These are phyloP conservation scores for Drosophila murphyi DNA, from an alignment of 1,140 invertebrate species.

Conservation along the genomic window DNA sequence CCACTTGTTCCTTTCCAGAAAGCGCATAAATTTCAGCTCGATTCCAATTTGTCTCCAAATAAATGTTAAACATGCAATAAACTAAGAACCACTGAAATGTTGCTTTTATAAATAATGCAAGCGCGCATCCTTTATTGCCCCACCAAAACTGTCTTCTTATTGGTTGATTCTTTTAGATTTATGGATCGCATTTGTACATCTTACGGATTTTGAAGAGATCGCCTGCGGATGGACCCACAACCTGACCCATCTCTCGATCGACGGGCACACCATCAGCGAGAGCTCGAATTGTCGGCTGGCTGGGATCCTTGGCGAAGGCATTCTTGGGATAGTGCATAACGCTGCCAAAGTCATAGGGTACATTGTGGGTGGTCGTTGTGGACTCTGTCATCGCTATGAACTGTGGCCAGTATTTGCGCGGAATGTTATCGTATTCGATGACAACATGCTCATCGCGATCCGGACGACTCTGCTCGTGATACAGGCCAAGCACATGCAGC, in stretches of 20 bases:
- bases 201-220: slow-evolving; percentile 69
- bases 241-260: slow-evolving; percentile 73
- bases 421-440: slow-evolving; percentile 86
- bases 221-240: slow-evolving; percentile 62
- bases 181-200: slow-evolving; percentile 69
- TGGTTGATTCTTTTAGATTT: background rate
- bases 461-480: slow-evolving; percentile 86
- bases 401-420: slow-evolving; percentile 72
- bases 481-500: slow-evolving; percentile 86
- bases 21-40: too few species aligned
- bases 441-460: slow-evolving; percentile 86
- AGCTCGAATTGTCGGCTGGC: slow-evolving; percentile 66
- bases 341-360: slow-evolving; percentile 85
- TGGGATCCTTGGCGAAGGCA: slow-evolving; percentile 85
- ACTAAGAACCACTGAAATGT: too few species aligned
- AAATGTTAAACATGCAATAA: too few species aligned
- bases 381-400: slow-evolving; percentile 68
- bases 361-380: slow-evolving; percentile 63
- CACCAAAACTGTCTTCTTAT: slow-evolving; percentile 11
- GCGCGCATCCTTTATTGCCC: slow-evolving; percentile 28
- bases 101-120: background rate
- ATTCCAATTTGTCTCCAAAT: too few species aligned
- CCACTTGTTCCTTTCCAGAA: too few species aligned
- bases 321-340: slow-evolving; percentile 85
- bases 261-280: slow-evolving; percentile 47